phyloP scores from a whole-genome alignment of 2,797 vertebrate genomes.

The Anas capensis region DNA sequence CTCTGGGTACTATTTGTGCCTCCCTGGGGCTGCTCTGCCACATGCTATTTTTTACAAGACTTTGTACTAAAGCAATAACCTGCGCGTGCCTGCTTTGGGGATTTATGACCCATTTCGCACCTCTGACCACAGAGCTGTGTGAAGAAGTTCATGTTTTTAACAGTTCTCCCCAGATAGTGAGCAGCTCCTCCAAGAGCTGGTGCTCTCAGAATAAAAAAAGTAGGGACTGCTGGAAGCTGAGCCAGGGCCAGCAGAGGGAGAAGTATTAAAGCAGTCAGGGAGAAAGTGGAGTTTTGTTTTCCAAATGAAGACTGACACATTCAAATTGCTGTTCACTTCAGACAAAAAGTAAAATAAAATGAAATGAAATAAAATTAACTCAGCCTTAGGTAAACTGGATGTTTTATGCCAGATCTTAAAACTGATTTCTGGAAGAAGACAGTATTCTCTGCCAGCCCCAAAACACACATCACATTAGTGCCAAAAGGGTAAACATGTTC shows the following conservation, averaged over 20 bases:
- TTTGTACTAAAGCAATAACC: neutral
- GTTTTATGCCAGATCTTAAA: neutral
- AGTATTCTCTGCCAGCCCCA: neutral
- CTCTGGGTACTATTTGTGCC: neutral
- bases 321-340: neutral
- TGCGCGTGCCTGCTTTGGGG: neutral
- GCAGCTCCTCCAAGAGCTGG: neutral
- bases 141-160: neutral
- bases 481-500: neutral
- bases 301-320: neutral
- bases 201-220: neutral
- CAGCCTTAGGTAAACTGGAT: neutral
- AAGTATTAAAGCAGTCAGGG: neutral
- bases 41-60: neutral
- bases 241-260: neutral
- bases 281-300: neutral
- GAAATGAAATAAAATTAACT: neutral
- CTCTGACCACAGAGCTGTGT: slow-evolving; percentile 11
- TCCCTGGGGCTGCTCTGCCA: neutral
- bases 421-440: neutral
- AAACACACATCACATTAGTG: neutral
- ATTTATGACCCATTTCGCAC: neutral
- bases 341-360: neutral
- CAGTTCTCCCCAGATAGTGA: neutral
- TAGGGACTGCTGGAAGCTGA: neutral